Percentiles rank a stretch among this genome's conserved stretches.
Conservation (phyloP, 2,888 invertebrate species). For the Aelia acuminata region DNA sequence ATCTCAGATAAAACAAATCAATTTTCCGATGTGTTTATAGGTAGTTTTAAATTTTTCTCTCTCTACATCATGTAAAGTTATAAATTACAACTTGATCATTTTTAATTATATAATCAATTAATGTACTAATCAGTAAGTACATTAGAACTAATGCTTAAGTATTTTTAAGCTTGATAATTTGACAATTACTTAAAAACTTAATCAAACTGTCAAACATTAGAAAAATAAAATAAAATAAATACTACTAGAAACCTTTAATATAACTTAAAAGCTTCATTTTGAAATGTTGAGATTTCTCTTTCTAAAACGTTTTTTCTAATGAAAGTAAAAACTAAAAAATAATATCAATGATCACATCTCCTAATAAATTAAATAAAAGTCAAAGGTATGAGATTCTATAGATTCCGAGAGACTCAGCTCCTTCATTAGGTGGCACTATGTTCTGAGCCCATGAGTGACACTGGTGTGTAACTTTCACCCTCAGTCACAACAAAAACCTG, state of each 20-base stretch:
- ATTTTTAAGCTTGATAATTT: not conserved
- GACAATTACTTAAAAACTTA: not conserved
- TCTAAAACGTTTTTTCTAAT: constrained; percentile 13
- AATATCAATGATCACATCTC: not conserved
- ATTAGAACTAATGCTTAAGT: not conserved
- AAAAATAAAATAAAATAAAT: not conserved
- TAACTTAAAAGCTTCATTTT: not conserved
- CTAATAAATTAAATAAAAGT: constrained; percentile 20
- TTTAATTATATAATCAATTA: not conserved
- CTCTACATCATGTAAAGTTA: constrained; percentile 14
- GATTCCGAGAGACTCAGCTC: constrained; percentile 50
- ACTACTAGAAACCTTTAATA: constrained; percentile 15
- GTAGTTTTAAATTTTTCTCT: not conserved
- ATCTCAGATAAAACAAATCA: not conserved
- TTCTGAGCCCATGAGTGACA: constrained; percentile 47
- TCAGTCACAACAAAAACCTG: constrained; percentile 62
- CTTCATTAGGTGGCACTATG: constrained; percentile 45
- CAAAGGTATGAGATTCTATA: constrained; percentile 30
- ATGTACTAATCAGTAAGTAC: not conserved
- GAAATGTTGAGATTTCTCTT: not conserved
- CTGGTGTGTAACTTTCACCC: constrained; percentile 51
- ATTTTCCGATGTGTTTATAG: not conserved
- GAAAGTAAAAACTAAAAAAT: constrained; percentile 7
- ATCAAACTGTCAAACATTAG: not conserved
- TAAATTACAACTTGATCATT: constrained; percentile 26